Base-by-base conservation (phyloP, 2,888 invertebrate species). In the Lampropteryx suffumata region DNA sequence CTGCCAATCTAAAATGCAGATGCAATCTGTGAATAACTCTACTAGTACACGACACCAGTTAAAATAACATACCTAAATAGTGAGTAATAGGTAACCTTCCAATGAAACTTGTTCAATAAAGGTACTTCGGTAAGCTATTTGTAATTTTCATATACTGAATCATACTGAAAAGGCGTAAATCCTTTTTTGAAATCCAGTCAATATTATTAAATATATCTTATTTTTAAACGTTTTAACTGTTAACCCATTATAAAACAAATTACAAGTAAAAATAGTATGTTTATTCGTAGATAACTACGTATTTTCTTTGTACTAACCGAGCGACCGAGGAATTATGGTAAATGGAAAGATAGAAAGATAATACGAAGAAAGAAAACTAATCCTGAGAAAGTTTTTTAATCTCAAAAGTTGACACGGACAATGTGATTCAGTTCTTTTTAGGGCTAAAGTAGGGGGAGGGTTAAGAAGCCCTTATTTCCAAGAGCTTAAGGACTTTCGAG, bases 1-100 rank as follows among this genome's bases (percentile, higher is more conserved):
- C 46, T 51, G 37, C 54, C 67, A 71, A 73, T 71, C 63, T 73
- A 66, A 73, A 73, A 69, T 73, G 69, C 69, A 71, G 70, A 73
- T 70, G 63, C 65, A 65, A 68, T 73, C 64, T 63, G 50, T 39
- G 49, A 49, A 56, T 36, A 43, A 48, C 39, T 53, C 35, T n/a
- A n/a, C n/a, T 26, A 34, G 27, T 13, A 21, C 37, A 35, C 43
- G 36, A 33, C 32, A 11, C 10, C 37, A n/a, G 6, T 26, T 26
- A n/a, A 33, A 24, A 32, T 30, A 21, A 24, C 34, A n/a, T n/a
- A n/a, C n/a, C n/a, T n/a, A n/a, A 39, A 4, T 10, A n/a, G 2
- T 39, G 7, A 12, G 6, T 45, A 2, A n/a, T 3, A 28, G 2
- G n/a, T 28, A 28, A n/a, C n/a, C n/a, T n/a, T n/a, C n/a, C n/a